phyloP scores from a whole-genome alignment of 2,888 invertebrate genomes.

The Tipula lateralis region DNA sequence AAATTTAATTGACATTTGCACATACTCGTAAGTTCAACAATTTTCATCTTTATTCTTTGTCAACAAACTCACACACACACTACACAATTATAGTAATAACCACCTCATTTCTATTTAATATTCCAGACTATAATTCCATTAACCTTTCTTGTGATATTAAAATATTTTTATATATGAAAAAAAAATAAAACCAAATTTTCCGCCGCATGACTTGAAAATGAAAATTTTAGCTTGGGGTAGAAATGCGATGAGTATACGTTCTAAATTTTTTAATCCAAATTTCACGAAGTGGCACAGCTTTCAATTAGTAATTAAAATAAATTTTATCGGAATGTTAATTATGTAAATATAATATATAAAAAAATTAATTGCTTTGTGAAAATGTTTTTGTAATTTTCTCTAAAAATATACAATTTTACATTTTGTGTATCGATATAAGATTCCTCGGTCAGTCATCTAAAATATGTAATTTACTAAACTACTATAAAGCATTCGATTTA shows the following conservation, averaged over 20 bases:
- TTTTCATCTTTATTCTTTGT: not conserved
- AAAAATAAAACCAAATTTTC: not conserved
- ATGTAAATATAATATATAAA: not conserved
- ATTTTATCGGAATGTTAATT: not conserved
- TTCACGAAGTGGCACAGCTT: not conserved
- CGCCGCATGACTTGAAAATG: not conserved
- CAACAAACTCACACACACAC: not conserved
- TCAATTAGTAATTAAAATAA: not conserved
- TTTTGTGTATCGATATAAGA: not conserved
- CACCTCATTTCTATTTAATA: constrained; percentile 1
- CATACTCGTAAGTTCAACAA: not conserved
- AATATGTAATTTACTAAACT: not conserved
- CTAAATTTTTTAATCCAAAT: not conserved
- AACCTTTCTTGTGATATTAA: constrained; percentile 1
- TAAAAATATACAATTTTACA: not conserved
- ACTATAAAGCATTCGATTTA: not conserved
- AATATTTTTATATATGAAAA: not conserved
- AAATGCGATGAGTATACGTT: not conserved
- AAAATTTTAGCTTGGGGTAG: not conserved
- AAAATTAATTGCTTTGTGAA: not conserved
- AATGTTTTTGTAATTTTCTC: not conserved
- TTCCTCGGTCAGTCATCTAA: not conserved
- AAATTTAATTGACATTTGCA: not conserved
- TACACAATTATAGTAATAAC: not conserved
- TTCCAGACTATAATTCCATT: not conserved